Percentiles rank a stretch among this genome's conserved stretches.
phyloP scores from a whole-genome alignment of 2,888 invertebrate genomes.

The Onchidella celtica region DNA sequence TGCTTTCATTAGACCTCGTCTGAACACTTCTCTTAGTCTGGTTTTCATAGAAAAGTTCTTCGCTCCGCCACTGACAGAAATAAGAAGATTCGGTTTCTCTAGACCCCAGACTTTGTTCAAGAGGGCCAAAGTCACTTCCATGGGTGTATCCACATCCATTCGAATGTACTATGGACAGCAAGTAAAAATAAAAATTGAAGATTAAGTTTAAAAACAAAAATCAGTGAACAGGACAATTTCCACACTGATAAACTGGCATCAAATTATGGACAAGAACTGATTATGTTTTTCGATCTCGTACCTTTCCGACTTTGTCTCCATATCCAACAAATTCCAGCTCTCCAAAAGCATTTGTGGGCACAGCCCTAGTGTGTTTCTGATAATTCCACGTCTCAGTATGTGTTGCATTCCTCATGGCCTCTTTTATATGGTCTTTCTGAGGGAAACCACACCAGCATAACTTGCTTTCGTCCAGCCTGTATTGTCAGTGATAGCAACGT shows the following conservation, averaged over 20 bases:
- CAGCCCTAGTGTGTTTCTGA: slow-evolving; percentile 52
- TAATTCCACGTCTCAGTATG: slow-evolving; percentile 61
- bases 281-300: no score
- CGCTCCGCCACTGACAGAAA: slow-evolving; percentile 81
- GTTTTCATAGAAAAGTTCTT: slow-evolving; percentile 79
- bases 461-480: slow-evolving; percentile 17
- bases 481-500: neutral
- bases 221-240: neutral
- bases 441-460: slow-evolving; percentile 47
- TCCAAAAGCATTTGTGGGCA: slow-evolving; percentile 77
- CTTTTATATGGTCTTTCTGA: neutral
- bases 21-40: slow-evolving; percentile 77
- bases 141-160: slow-evolving; percentile 72
- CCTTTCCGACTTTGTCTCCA: slow-evolving; percentile 75
- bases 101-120: slow-evolving; percentile 77
- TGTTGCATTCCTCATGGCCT: neutral
- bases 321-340: slow-evolving; percentile 78
- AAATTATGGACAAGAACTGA: no score
- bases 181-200: no score
- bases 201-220: neutral
- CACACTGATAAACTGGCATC: neutral
- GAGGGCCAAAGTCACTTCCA: slow-evolving; percentile 70
- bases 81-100: slow-evolving; percentile 78
- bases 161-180: slow-evolving; percentile 75
- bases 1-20: slow-evolving; percentile 79